Percentiles rank a stretch among this genome's conserved stretches.
Evolutionary conservation across 2,113 vertebrate genomes (phyloP).

Genomic region (Gadus chalcogrammus): DNA sequence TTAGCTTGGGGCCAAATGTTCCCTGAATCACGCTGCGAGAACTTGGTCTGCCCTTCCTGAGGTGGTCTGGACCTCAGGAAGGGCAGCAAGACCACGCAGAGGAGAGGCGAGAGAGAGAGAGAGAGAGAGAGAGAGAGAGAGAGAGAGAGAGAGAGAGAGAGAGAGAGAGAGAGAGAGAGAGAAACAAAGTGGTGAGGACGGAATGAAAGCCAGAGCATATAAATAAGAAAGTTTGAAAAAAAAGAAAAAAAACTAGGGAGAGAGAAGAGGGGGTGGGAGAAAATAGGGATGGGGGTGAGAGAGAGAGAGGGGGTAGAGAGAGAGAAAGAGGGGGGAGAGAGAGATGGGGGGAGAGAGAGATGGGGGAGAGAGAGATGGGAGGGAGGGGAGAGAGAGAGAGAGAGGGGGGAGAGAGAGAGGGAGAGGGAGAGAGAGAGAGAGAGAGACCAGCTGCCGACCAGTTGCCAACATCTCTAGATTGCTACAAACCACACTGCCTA

Average conservation of each 20-base stretch:
- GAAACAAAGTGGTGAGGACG: neutral
- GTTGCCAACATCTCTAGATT: conserved; percentile 57
- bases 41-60: conserved; percentile 11
- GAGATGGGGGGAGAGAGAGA: conserved; percentile 15
- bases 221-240: no score
- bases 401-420: conserved; percentile 6
- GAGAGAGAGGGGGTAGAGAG: neutral
- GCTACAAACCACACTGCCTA: conserved; percentile 52
- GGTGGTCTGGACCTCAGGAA: conserved; percentile 13
- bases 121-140: neutral
- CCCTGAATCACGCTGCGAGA: conserved; percentile 16
- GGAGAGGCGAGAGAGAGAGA: neutral
- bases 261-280: neutral
- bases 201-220: neutral
- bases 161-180: neutral
- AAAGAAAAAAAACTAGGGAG: no score
- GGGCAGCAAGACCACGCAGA: neutral
- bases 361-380: neutral
- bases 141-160: neutral
- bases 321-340: conserved; percentile 25
- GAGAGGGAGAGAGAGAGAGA: conserved; percentile 1
- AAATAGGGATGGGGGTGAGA: conserved; percentile 5
- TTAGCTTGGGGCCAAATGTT: conserved; percentile 10
- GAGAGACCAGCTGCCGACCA: conserved; percentile 55
- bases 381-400: conserved; percentile 31